phyloP scores from a whole-genome alignment of 2,113 vertebrate species.

The Corythornis madagascariensis region DNA sequence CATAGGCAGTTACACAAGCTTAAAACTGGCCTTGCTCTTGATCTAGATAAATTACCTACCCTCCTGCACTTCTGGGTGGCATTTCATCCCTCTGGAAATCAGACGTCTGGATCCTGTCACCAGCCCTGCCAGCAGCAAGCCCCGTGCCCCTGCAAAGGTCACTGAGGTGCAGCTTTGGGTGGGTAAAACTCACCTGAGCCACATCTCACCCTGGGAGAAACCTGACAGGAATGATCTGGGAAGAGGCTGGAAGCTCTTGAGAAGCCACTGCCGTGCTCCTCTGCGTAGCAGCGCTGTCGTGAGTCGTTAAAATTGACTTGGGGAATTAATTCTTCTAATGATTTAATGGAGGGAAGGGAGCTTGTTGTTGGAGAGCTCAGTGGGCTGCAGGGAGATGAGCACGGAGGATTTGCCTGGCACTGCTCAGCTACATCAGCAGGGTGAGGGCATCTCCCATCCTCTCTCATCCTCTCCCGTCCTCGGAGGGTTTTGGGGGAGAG shows the following conservation, averaged over 20 bases:
- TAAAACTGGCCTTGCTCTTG: neutral
- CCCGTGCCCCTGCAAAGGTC: neutral
- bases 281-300: neutral
- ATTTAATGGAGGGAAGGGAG: neutral
- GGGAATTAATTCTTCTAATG: neutral
- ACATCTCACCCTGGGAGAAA: neutral
- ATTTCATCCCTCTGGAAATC: neutral
- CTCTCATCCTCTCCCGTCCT: neutral
- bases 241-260: neutral
- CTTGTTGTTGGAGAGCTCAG: rapidly evolving
- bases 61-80: neutral
- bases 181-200: neutral
- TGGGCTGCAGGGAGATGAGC: neutral
- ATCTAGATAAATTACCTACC: neutral
- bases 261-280: neutral
- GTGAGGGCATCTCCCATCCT: neutral
- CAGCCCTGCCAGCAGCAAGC: neutral
- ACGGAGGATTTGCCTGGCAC: neutral
- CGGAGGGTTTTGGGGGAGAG: neutral
- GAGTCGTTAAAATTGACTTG: neutral
- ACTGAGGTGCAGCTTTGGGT: neutral
- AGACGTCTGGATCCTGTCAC: neutral
- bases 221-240: neutral
- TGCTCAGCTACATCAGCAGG: neutral
- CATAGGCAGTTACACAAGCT: neutral